Evolutionary conservation across 2,113 vertebrate species (phyloP).

Genomic region (Podiceps cristatus): DNA sequence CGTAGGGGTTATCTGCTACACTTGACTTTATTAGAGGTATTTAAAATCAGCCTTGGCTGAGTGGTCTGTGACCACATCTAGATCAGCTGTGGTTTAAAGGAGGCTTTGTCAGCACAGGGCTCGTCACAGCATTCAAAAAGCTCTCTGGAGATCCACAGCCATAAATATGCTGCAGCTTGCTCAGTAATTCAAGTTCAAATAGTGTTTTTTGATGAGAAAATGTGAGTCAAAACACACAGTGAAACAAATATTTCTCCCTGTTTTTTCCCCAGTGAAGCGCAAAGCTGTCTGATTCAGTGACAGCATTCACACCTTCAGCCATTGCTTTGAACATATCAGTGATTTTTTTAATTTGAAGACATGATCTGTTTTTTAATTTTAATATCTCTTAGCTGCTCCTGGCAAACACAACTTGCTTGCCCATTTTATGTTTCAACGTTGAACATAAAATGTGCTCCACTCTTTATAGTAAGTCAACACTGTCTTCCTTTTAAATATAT

Average conservation of each 20-base stretch:
- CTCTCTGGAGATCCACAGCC: not conserved
- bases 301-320: not conserved
- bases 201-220: not conserved
- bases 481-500: not conserved
- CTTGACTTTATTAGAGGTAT: not conserved
- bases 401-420: not conserved
- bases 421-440: not conserved
- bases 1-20: not conserved
- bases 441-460: not conserved
- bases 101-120: not conserved
- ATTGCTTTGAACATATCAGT: not conserved
- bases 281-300: not conserved
- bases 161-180: not conserved
- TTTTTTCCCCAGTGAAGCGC: not conserved
- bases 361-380: not conserved
- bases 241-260: not conserved
- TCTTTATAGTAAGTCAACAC: not conserved
- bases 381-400: not conserved
- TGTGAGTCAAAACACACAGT: not conserved
- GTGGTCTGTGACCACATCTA: not conserved
- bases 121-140: not conserved
- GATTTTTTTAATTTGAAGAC: not conserved
- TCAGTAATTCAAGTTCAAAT: not conserved
- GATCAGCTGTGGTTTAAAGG: not conserved
- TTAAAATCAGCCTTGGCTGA: not conserved